These are phyloP conservation scores for Saturnia pavonia DNA, from an alignment of 2,888 invertebrate genomes.

Conservation along the genomic window DNA sequence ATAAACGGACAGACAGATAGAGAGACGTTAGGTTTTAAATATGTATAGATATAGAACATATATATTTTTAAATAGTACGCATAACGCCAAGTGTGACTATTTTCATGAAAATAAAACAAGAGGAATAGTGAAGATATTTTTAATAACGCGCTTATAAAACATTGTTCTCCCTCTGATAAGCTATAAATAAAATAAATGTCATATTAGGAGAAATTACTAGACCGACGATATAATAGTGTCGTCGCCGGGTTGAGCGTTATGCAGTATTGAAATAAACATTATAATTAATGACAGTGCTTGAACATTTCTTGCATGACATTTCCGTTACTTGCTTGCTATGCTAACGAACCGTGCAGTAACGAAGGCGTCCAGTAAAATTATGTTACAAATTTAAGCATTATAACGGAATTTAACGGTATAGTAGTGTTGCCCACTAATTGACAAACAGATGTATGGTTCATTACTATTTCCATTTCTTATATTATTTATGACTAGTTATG, in stretches of 20 bases:
- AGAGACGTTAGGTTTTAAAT: too few species aligned
- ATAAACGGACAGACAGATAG: too few species aligned
- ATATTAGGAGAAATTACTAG: neutral
- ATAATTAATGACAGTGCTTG: slow-evolving; percentile 15
- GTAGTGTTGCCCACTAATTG: neutral
- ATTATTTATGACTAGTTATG: neutral
- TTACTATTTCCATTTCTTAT: neutral
- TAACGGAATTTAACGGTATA: slow-evolving; percentile 2
- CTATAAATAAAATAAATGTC: neutral
- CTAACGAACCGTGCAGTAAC: slow-evolving; percentile 2
- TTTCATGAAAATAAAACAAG: too few species aligned
- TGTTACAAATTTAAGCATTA: neutral
- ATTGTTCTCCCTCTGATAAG: too few species aligned
- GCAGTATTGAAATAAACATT: neutral
- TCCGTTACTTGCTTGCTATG: slow-evolving; percentile 10
- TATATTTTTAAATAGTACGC: too few species aligned
- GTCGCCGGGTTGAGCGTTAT: neutral
- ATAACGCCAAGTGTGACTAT: too few species aligned
- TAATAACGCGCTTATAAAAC: too few species aligned
- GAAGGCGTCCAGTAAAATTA: slow-evolving; percentile 4
- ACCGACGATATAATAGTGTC: neutral
- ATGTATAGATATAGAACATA: too few species aligned
- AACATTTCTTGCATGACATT: slow-evolving; percentile 12
- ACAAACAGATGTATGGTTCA: neutral
- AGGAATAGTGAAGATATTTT: too few species aligned